phyloP scores from a whole-genome alignment of 2,113 vertebrate species.

The Enhydra lutris region DNA sequence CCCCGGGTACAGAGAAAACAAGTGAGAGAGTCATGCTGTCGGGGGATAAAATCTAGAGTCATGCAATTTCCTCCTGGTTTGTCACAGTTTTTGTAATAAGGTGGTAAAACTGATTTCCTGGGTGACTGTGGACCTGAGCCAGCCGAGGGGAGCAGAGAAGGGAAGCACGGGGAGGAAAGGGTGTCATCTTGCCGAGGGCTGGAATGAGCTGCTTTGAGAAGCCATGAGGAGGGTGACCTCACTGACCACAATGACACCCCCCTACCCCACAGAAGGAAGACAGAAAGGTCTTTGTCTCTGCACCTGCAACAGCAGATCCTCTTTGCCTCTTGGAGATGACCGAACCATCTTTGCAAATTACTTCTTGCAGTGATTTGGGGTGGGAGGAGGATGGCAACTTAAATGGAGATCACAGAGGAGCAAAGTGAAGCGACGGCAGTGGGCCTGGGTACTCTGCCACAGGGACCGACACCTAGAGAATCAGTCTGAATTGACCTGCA shows the following conservation, averaged over 20 bases:
- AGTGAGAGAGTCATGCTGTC: background rate
- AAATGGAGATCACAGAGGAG: background rate
- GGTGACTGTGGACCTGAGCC: background rate
- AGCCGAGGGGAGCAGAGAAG: background rate
- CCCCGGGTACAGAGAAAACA: background rate
- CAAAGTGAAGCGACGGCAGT: background rate
- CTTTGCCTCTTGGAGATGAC: background rate
- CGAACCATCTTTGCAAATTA: background rate
- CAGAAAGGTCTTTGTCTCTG: no score
- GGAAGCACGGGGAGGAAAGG: background rate
- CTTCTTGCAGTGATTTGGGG: background rate
- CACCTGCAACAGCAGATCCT: background rate
- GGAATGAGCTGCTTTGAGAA: background rate
- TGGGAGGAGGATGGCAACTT: rapidly evolving
- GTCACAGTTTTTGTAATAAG: background rate
- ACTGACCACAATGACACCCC: no score
- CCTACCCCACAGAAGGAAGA: background rate
- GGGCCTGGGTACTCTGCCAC: no score
- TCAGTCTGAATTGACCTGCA: background rate
- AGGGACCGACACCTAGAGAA: no score
- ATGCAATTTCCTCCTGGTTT: background rate
- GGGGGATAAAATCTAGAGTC: background rate
- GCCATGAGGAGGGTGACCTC: background rate
- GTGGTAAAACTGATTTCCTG: background rate
- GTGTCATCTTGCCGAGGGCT: background rate